Conservation (phyloP, 2,888 invertebrate genomes). For the Eueremaeus valkanovi region DNA sequence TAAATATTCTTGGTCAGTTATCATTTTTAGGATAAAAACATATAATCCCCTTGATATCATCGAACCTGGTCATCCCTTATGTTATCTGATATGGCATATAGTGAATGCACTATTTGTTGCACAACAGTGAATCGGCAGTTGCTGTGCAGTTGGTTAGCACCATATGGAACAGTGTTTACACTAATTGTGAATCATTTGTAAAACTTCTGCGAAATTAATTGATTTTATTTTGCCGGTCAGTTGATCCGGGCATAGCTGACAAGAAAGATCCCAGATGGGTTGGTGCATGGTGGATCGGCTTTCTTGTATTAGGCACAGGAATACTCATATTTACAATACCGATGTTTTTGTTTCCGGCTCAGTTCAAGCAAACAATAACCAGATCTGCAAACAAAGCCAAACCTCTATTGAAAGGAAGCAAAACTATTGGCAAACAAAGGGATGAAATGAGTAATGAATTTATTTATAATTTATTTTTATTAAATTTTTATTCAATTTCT, state of each 20-base stretch:
- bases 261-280: conserved; percentile 48
- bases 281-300: conserved; percentile 49
- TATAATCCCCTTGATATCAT: too few relatives aligned
- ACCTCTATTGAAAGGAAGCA: neutral
- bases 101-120: too few relatives aligned
- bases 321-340: conserved; percentile 45
- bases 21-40: too few relatives aligned
- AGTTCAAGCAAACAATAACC: conserved; percentile 41
- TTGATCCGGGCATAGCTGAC: conserved; percentile 44
- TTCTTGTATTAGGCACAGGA: conserved; percentile 45
- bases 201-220: too few relatives aligned
- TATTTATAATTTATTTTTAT: neutral
- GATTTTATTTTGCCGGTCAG: conserved; percentile 41
- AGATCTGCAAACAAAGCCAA: neutral
- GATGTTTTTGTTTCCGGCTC: conserved; percentile 47
- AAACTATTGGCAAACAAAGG: neutral
- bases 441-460: neutral
- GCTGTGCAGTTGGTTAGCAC: too few relatives aligned
- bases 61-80: too few relatives aligned
- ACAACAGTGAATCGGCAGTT: too few relatives aligned
- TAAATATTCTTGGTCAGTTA: too few relatives aligned
- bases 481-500: neutral
- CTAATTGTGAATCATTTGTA: too few relatives aligned
- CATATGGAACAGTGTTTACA: too few relatives aligned
- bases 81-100: too few relatives aligned